Base-by-base conservation (phyloP, 2,888 invertebrate species). In the Ophion ventricosus region DNA sequence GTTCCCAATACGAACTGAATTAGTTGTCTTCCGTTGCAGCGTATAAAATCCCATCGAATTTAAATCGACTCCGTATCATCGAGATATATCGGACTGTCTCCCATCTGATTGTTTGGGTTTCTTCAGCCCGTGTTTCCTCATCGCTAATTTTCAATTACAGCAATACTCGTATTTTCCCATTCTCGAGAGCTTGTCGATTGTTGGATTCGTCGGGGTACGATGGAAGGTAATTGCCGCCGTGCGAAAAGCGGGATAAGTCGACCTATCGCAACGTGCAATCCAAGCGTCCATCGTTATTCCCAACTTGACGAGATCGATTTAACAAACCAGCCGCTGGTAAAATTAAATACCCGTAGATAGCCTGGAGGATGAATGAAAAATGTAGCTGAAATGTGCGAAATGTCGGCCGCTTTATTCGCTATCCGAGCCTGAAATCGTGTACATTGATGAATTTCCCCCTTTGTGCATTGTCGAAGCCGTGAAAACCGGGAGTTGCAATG, bases 141-240 rank as follows among this genome's bases (percentile, higher is more conserved):
- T 49, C 49, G 17, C 49, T 49, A 17, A 49, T 49, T 49, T 49
- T 49, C 49, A 49, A 49, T 49, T 49, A 49, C 17, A 17, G 49
- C 49, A 17, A 17, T 49, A 14, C 49, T 49, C 49, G 49, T 49
- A 81, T 88, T 49, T 49, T 11, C 14, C 49, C 49, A 49, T 49
- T 11, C 49, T 49, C 49, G 49, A 49, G 17, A 49, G 17, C 49
- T 49, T 17, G 4, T 4, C 49, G 49, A 49, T 49, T 3, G 14
- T 17, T 49, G 49, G 49, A 49, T 17, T 49, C 49, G 49, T 11
- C 49, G 49, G 49, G 4, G 49, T 17, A 11, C 14, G 35, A 35
- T 5, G 35, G 8, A 35, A 35, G 8, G 35, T 0, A 29, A 29
- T 4, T 29, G 4, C 29, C 35, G 4, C 5, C 5, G 8, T 1